These are phyloP conservation scores for Neoniphon sammara DNA, from an alignment of 2,797 vertebrate species.

Conservation along the genomic window DNA sequence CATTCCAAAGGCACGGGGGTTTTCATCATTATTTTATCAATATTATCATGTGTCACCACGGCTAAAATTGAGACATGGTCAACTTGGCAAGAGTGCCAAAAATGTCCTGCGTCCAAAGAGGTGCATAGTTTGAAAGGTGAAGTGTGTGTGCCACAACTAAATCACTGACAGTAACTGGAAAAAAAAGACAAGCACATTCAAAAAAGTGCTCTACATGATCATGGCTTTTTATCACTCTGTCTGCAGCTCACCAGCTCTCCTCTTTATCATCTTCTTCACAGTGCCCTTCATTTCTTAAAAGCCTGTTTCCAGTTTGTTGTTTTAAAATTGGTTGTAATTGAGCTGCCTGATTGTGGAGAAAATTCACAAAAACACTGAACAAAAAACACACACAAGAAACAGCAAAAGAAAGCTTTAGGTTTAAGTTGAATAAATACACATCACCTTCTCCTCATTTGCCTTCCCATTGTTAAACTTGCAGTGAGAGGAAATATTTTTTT, in stretches of 20 bases:
- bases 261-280: not conserved
- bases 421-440: no score
- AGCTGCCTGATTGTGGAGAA: conserved; percentile 23
- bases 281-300: not conserved
- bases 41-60: no score
- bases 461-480: no score
- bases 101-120: not conserved
- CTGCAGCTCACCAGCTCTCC: not conserved
- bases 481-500: not conserved
- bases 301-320: not conserved
- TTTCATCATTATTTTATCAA: no score
- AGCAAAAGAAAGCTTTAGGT: no score
- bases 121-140: conserved; percentile 33
- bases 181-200: conserved; percentile 30
- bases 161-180: not conserved
- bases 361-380: no score
- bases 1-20: no score
- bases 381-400: no score
- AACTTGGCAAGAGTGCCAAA: not conserved
- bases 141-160: conserved; percentile 4
- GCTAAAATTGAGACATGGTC: not conserved
- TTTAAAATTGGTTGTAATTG: not conserved
- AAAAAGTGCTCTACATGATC: not conserved
- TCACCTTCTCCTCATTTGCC: no score
- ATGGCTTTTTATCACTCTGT: not conserved